Base-by-base conservation (phyloP, 2,888 invertebrate species). In the Bombyx huttoni region DNA sequence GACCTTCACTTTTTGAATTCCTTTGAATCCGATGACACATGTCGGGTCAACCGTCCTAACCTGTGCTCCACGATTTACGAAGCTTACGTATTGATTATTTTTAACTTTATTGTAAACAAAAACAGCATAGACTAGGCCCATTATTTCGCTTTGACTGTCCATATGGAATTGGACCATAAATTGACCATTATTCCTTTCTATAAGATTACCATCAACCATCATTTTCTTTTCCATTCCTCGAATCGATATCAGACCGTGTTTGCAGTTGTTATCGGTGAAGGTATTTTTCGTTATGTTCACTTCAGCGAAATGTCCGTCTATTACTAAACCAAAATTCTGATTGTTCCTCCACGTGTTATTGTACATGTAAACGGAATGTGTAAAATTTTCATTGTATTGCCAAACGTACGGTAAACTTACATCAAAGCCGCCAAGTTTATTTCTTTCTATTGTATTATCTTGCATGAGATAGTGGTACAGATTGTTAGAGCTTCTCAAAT, bases 151-250 rank as follows among this genome's bases (percentile, higher is more conserved):
- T 73, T 98, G 97, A 67, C 97, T 97, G 74, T 96, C 94, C 56
- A 96, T 94, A 59, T 92, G 91, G 66, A 98, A 96, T 74, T 98
- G 94, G 1, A 98, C 90, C 86, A 98, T 93, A 68, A 91, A 96
- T 50, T 91, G 90, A 0, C 96, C 97, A 51, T 89, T 91, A 71
- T 99, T 99, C 52, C 91, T 89, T 60, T 92, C 91, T 55, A 98
- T 94, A 50, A 89, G 84, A 76, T 98, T 98, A 48, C 92, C 90
- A 64, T 93, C 92, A 53, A 99, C 93, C 54, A 92, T 90, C 81
- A 99, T 90, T 65, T 95, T 94, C 81, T 99, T 99, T 77, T 99
- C 99, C 98, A 99, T 99, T 8, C 99, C 99, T 55, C 92, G 90
- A 34, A 98, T 88, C 0, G 94, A 91, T 12, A 98, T 89, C 35